Conservation (phyloP, 2,888 invertebrate species). For the Pherbina coryleti region DNA sequence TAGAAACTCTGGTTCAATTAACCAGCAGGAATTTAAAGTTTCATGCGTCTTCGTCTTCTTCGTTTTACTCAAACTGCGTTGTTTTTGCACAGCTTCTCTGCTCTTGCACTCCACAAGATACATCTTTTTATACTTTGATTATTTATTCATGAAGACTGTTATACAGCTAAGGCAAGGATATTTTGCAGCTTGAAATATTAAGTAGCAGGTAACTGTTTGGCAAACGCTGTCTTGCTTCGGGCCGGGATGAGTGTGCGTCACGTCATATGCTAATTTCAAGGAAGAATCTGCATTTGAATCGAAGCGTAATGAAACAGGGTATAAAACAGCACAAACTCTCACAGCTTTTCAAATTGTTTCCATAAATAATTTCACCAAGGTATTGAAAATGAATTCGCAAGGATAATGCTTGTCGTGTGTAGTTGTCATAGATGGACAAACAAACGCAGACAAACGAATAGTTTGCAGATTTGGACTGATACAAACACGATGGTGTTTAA, state of each 20-base stretch:
- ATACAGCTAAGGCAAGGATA: neutral
- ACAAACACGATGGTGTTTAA: constrained; percentile 37
- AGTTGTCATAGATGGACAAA: too few relatives aligned
- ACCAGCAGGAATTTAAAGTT: too few relatives aligned
- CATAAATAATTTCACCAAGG: constrained; percentile 34
- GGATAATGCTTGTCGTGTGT: constrained; percentile 7
- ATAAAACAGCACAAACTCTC: neutral
- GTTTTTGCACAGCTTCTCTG: too few relatives aligned
- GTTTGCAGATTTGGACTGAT: neutral
- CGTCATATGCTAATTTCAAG: constrained; percentile 30
- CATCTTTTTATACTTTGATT: constrained; percentile 12
- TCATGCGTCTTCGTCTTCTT: too few relatives aligned
- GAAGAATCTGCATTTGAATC: constrained; percentile 32
- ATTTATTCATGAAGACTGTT: constrained; percentile 19
- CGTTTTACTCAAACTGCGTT: too few relatives aligned
- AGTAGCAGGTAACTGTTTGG: too few relatives aligned
- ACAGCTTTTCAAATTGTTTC: constrained; percentile 11
- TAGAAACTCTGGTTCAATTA: too few relatives aligned
- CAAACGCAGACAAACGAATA: too few relatives aligned
- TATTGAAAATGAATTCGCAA: constrained; percentile 28
- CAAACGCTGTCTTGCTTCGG: neutral
- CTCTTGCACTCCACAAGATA: neutral
- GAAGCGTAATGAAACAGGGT: constrained; percentile 18
- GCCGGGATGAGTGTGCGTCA: neutral
- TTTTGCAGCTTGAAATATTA: constrained; percentile 5